phyloP scores from a whole-genome alignment of 2,113 vertebrate genomes.

The Apus apus region DNA sequence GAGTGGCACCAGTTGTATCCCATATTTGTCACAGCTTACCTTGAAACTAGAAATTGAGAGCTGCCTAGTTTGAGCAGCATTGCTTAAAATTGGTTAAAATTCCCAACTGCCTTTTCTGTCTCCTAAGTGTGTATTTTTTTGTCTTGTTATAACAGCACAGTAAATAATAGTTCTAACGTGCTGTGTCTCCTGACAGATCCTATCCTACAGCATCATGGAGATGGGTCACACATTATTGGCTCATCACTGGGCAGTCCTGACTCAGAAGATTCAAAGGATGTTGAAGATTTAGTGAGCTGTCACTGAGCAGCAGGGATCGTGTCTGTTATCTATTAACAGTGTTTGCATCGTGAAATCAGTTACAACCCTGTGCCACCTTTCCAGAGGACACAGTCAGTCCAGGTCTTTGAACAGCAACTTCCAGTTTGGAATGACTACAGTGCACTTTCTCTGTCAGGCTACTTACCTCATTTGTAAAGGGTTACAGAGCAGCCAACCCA shows the following conservation, averaged over 20 bases:
- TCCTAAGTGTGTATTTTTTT: background rate
- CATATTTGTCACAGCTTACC: background rate
- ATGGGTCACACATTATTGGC: constrained; percentile 83
- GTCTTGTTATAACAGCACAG: background rate
- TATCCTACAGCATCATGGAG: constrained; percentile 89
- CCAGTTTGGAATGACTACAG: background rate
- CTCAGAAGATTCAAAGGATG: constrained; percentile 79
- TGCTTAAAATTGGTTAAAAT: background rate
- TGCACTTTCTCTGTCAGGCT: constrained; percentile 62
- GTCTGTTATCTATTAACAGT: constrained; percentile 16
- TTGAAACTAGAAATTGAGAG: background rate
- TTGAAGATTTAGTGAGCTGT: constrained; percentile 80
- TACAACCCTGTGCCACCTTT: constrained; percentile 50
- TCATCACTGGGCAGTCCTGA: constrained; percentile 79
- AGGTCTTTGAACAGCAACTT: constrained; percentile 3
- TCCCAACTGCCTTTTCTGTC: background rate
- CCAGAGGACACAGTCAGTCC: constrained; percentile 64
- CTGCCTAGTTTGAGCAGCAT: background rate
- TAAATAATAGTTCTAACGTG: background rate
- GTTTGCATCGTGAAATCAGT: constrained; percentile 48
- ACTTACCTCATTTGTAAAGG: constrained; percentile 40
- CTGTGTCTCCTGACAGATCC: constrained; percentile 82
- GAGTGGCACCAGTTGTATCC: background rate
- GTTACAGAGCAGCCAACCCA: background rate
- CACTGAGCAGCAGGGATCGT: constrained; percentile 50